A percentile compares a stretch with the other conserved stretches of the same genome.
Evolutionary conservation across 2,888 invertebrate genomes (phyloP).

Genomic region (Dyspetes luteomarginatus): DNA sequence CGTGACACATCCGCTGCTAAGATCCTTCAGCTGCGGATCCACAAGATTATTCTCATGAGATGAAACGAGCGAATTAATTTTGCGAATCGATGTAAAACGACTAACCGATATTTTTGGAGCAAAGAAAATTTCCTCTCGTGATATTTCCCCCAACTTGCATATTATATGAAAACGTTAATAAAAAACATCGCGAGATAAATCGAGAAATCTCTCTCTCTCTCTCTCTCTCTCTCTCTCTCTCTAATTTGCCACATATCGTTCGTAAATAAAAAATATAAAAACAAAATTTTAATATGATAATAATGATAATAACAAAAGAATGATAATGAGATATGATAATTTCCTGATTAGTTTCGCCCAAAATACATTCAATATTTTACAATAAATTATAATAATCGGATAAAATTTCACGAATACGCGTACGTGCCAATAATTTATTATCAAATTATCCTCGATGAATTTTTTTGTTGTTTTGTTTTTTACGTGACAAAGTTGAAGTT

Average conservation of each 20-base stretch:
- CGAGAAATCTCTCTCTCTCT: too few relatives aligned
- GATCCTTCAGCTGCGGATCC: background rate
- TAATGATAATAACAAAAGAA: too few relatives aligned
- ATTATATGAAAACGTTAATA: background rate
- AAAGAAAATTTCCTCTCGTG: background rate
- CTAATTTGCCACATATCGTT: too few relatives aligned
- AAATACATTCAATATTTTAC: constrained; percentile 8
- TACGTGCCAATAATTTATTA: constrained; percentile 72
- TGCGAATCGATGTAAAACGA: constrained; percentile 35
- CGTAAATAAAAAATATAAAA: too few relatives aligned
- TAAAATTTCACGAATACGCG: background rate
- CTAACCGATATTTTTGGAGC: constrained; percentile 20
- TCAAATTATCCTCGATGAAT: constrained; percentile 79
- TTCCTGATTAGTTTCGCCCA: too few relatives aligned
- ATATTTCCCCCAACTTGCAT: background rate
- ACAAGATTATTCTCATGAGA: background rate
- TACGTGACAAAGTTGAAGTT: constrained; percentile 68
- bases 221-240: too few relatives aligned
- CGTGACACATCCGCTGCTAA: background rate
- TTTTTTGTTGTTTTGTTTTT: constrained; percentile 75
- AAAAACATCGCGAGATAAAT: constrained; percentile 13
- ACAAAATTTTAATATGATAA: too few relatives aligned
- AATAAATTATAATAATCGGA: background rate
- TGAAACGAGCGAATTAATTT: constrained; percentile 12
- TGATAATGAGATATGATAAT: too few relatives aligned